A percentile compares a stretch with the other conserved stretches of the same genome.
These are phyloP conservation scores for Silurus meridionalis DNA, from an alignment of 2,113 vertebrate genomes.

Conservation along the genomic window DNA sequence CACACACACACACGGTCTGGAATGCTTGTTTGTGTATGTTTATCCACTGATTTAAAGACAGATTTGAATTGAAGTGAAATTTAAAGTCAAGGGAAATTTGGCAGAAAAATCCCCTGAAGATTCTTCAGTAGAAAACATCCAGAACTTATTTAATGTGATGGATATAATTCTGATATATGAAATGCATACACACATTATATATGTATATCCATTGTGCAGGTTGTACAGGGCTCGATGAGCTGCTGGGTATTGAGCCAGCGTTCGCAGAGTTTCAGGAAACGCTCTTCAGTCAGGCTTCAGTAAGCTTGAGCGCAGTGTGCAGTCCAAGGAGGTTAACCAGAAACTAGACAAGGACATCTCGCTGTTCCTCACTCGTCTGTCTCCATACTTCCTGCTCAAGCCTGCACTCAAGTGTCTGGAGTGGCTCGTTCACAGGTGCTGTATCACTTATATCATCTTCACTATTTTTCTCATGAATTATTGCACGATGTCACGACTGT, in stretches of 20 bases:
- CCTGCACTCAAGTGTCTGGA: constrained; percentile 96
- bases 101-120: background rate
- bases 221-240: constrained; percentile 91
- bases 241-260: constrained; percentile 85
- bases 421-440: constrained; percentile 93
- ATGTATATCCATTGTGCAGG: constrained; percentile 68
- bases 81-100: background rate
- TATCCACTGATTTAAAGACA: too few species aligned
- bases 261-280: constrained; percentile 85
- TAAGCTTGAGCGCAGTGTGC: constrained; percentile 89
- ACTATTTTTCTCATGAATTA: background rate
- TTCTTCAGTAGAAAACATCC: background rate
- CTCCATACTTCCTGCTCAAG: constrained; percentile 92
- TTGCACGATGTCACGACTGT: background rate
- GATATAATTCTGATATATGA: background rate
- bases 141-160: background rate
- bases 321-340: constrained; percentile 85
- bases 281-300: constrained; percentile 82
- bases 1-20: too few species aligned
- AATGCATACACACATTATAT: background rate
- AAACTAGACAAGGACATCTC: constrained; percentile 84
- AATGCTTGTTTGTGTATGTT: too few species aligned
- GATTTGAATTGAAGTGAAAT: too few species aligned
- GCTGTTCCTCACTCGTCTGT: constrained; percentile 85
- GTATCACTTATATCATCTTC: background rate